Evolutionary conservation across 2,113 vertebrate genomes (phyloP).

Genomic region (Tachycineta bicolor): DNA sequence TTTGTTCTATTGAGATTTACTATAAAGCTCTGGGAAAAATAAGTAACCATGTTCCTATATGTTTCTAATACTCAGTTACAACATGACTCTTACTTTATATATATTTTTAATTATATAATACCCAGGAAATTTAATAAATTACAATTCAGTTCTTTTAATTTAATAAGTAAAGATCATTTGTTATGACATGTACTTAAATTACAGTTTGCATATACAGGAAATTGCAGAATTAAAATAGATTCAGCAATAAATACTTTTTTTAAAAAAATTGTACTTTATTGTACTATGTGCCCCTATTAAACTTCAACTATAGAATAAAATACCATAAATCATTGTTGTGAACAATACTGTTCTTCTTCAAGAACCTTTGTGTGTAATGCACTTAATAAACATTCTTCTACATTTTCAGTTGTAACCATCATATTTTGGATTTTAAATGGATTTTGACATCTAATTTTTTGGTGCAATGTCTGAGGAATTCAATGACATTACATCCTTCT

Average conservation of each 20-base stretch:
- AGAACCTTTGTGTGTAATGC: too few species aligned
- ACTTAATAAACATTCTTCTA: background rate
- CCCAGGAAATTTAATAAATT: background rate
- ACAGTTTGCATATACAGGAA: background rate
- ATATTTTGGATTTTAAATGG: background rate
- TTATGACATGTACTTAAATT: background rate
- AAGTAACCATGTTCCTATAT: background rate
- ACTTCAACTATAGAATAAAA: background rate
- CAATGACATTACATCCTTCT: background rate
- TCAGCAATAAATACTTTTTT: fast-evolving
- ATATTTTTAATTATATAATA: background rate
- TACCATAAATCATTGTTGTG: background rate
- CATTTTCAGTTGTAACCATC: background rate
- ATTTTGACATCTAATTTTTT: background rate
- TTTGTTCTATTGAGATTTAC: background rate
- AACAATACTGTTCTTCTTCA: background rate
- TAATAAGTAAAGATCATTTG: background rate
- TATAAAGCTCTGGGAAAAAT: background rate
- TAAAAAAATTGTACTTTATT: fast-evolving
- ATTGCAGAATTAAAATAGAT: background rate
- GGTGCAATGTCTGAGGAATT: background rate
- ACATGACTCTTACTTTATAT: background rate
- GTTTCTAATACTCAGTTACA: background rate
- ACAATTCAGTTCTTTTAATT: background rate
- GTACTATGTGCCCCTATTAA: background rate